Percentiles rank a stretch among this genome's conserved stretches.
phyloP scores from a whole-genome alignment of 2,797 vertebrate species.

The Centropyge bicolor region DNA sequence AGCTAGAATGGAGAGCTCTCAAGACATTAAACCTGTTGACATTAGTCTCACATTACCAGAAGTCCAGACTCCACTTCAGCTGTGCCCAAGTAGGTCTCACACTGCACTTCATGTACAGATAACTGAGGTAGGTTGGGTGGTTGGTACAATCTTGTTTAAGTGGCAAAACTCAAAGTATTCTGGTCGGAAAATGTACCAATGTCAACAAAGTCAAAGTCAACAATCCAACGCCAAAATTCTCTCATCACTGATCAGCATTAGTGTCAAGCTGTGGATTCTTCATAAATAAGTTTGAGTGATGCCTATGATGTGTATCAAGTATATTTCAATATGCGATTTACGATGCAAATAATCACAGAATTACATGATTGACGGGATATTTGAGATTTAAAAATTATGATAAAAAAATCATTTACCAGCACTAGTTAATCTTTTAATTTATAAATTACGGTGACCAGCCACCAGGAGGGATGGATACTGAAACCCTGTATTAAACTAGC shows the following conservation, averaged over 20 bases:
- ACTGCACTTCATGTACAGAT: background rate
- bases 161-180: background rate
- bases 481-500: too few relatives aligned
- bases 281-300: background rate
- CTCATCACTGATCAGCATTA: background rate
- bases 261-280: background rate
- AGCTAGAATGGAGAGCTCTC: constrained; percentile 6
- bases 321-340: background rate
- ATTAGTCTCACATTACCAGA: constrained; percentile 26
- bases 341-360: background rate
- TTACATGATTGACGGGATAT: background rate
- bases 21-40: constrained; percentile 21
- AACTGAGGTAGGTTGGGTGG: background rate
- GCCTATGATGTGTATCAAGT: background rate
- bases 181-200: background rate
- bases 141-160: background rate
- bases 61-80: constrained; percentile 15
- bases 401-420: too few relatives aligned
- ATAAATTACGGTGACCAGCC: too few relatives aligned
- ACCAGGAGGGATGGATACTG: too few relatives aligned
- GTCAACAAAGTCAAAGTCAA: background rate
- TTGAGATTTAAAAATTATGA: too few relatives aligned
- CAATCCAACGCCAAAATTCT: too few relatives aligned
- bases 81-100: background rate
- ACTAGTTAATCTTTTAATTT: too few relatives aligned